These are phyloP conservation scores for Leucoma salicis DNA, from an alignment of 2,888 invertebrate species.

Conservation along the genomic window DNA sequence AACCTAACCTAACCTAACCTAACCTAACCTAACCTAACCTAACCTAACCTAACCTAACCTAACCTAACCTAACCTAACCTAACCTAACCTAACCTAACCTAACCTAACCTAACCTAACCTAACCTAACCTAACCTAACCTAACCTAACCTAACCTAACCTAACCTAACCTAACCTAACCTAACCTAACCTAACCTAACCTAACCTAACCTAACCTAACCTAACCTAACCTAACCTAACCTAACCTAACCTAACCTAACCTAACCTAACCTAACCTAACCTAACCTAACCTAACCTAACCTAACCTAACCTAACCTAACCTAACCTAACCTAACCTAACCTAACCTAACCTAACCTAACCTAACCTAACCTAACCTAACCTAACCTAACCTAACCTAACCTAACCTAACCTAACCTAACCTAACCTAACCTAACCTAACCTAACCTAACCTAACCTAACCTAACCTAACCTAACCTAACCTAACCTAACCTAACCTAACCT, in stretches of 20 bases:
- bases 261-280: constrained; percentile 25
- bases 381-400: constrained; percentile 10
- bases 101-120: constrained; percentile 12
- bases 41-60: constrained; percentile 11
- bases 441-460: constrained; percentile 19
- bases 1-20: constrained; percentile 11
- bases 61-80: constrained; percentile 14
- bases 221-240: constrained; percentile 27
- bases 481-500: constrained; percentile 15
- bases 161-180: constrained; percentile 8
- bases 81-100: constrained; percentile 14
- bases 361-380: constrained; percentile 18
- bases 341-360: constrained; percentile 20
- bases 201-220: constrained; percentile 30
- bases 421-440: constrained; percentile 19
- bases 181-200: constrained; percentile 12
- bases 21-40: constrained; percentile 15
- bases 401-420: constrained; percentile 17
- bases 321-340: constrained; percentile 18
- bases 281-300: constrained; percentile 16
- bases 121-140: constrained; percentile 15
- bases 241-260: constrained; percentile 15
- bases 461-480: constrained; percentile 19
- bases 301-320: constrained; percentile 10
- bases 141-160: constrained; percentile 16